Percentiles rank a stretch among this genome's conserved stretches.
phyloP scores from a whole-genome alignment of 2,888 invertebrate species.

The Drosophila niveifrons region DNA sequence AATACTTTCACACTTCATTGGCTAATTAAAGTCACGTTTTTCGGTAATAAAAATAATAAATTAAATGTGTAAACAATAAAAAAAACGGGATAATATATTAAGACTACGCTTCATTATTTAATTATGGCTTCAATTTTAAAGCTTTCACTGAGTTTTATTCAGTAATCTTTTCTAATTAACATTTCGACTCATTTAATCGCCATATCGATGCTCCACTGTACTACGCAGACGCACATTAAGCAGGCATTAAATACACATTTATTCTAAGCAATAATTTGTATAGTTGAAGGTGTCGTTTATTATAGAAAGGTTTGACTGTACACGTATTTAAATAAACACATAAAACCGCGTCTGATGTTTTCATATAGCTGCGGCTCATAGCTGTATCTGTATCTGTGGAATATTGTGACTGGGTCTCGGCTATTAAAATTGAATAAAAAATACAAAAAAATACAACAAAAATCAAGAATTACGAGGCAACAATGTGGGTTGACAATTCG shows the following conservation, averaged over 20 bases:
- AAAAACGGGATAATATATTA: too few relatives aligned
- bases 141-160: too few relatives aligned
- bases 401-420: slow-evolving; percentile 10
- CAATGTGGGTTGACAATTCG: slow-evolving; percentile 19
- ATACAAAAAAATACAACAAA: too few relatives aligned
- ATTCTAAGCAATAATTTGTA: slow-evolving; percentile 6
- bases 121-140: too few relatives aligned
- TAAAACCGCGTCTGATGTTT: background rate
- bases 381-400: slow-evolving; percentile 7
- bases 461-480: slow-evolving; percentile 15
- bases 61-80: too few relatives aligned
- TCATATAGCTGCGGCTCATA: background rate
- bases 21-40: too few relatives aligned
- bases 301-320: slow-evolving; percentile 2
- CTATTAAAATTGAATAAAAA: slow-evolving; percentile 25
- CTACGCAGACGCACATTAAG: background rate
- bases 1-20: too few relatives aligned
- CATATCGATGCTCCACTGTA: background rate
- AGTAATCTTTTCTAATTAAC: too few relatives aligned
- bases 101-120: too few relatives aligned
- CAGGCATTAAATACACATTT: slow-evolving; percentile 4
- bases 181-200: too few relatives aligned
- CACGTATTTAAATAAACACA: slow-evolving; percentile 16
- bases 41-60: too few relatives aligned
- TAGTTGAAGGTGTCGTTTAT: slow-evolving; percentile 1